Evolutionary conservation across 2,797 vertebrate species (phyloP).

Genomic region (Helostoma temminkii): DNA sequence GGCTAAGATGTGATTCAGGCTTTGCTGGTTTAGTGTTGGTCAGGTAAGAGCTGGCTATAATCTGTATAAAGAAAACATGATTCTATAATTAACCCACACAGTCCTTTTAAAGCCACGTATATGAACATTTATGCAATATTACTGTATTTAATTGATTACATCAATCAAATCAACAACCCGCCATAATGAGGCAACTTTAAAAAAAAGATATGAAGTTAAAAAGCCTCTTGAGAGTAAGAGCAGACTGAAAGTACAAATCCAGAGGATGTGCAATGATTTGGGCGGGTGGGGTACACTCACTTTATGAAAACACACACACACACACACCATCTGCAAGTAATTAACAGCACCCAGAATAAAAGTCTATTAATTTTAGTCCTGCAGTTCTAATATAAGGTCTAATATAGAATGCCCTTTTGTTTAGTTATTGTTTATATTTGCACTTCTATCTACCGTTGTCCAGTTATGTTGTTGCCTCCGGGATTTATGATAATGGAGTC

Average conservation of each 20-base stretch:
- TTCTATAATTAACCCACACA: not conserved
- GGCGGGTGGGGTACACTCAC: no score
- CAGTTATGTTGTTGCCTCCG: conserved; percentile 88
- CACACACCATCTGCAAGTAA: conserved; percentile 11
- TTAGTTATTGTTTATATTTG: not conserved
- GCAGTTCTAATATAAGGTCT: no score
- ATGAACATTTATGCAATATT: no score
- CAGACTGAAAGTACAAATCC: not conserved
- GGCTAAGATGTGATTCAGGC: conserved; percentile 5
- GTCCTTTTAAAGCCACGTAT: no score
- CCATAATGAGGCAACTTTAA: no score
- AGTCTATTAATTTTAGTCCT: not conserved
- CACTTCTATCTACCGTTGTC: conserved; percentile 86
- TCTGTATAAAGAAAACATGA: no score
- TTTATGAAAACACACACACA: no score
- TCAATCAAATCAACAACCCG: no score
- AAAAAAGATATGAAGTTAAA: no score
- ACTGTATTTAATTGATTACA: no score
- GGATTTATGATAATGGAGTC: conserved; percentile 90
- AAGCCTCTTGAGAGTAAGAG: no score
- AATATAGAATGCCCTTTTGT: not conserved
- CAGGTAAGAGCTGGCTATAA: conserved; percentile 14
- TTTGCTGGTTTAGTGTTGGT: conserved; percentile 12
- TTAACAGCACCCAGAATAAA: not conserved
- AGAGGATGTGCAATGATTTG: not conserved